Evolutionary conservation across 2,797 vertebrate species (phyloP).

Genomic region (Synanceia verrucosa): DNA sequence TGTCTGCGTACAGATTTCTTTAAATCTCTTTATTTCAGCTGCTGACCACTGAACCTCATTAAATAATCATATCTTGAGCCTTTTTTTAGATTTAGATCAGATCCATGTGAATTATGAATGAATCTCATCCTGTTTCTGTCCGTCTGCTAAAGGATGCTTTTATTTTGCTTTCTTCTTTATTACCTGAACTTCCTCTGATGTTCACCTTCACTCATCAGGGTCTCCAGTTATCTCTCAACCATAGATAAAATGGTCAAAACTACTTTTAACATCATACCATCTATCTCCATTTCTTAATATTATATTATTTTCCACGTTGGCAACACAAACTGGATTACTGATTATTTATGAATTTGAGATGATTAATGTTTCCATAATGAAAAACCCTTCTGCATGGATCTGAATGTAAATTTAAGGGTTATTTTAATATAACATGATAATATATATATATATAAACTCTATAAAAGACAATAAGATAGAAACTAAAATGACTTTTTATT

Average conservation of each 20-base stretch:
- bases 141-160: background rate
- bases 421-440: no score
- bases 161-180: no score
- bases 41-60: background rate
- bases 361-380: no score
- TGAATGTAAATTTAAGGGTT: no score
- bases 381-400: no score
- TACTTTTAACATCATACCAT: background rate
- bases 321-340: no score
- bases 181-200: background rate
- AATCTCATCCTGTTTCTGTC: background rate
- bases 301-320: no score
- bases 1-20: background rate
- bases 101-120: conserved; percentile 17
- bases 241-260: background rate
- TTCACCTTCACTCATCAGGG: background rate
- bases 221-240: background rate
- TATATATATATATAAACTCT: no score
- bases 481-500: no score
- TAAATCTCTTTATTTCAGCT: background rate
- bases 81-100: background rate
- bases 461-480: no score
- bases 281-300: no score
- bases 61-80: conserved; percentile 8
- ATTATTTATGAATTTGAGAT: no score